A percentile compares a stretch with the other conserved stretches of the same genome.
phyloP scores from a whole-genome alignment of 2,113 vertebrate genomes.

The Anguilla rostrata region DNA sequence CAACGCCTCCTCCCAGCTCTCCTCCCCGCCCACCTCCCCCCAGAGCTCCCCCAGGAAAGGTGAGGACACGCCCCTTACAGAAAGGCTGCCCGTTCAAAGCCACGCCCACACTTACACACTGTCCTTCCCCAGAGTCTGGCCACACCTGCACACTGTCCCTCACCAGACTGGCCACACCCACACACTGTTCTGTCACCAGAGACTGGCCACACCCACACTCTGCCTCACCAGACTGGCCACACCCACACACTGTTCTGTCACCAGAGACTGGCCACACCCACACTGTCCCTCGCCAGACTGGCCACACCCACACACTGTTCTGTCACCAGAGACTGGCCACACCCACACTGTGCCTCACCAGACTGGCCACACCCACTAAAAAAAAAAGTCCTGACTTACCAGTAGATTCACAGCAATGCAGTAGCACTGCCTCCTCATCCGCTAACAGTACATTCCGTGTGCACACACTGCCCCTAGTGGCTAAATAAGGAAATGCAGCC shows the following conservation, averaged over 20 bases:
- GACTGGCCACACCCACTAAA: neutral
- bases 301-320: neutral
- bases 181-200: neutral
- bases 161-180: too few relatives aligned
- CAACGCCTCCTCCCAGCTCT: slow-evolving; percentile 85
- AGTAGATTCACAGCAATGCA: neutral
- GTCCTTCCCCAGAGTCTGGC: too few relatives aligned
- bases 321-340: neutral
- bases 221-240: neutral
- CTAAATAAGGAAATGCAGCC: neutral
- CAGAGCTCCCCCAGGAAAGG: slow-evolving; percentile 97
- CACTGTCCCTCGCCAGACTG: too few relatives aligned
- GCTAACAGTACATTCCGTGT: too few relatives aligned
- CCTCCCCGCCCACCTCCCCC: slow-evolving; percentile 92
- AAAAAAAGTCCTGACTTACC: too few relatives aligned
- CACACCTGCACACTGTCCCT: too few relatives aligned
- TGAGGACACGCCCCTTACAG: slow-evolving; percentile 49
- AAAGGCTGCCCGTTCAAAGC: too few relatives aligned
- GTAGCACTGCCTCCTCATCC: neutral
- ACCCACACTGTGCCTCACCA: neutral
- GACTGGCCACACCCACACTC: slow-evolving; percentile 1
- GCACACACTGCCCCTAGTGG: neutral
- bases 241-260: neutral
- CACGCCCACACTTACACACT: too few relatives aligned
- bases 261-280: too few relatives aligned